Base-by-base conservation (phyloP, 2,888 invertebrate species). In the Ophion ventricosus region DNA sequence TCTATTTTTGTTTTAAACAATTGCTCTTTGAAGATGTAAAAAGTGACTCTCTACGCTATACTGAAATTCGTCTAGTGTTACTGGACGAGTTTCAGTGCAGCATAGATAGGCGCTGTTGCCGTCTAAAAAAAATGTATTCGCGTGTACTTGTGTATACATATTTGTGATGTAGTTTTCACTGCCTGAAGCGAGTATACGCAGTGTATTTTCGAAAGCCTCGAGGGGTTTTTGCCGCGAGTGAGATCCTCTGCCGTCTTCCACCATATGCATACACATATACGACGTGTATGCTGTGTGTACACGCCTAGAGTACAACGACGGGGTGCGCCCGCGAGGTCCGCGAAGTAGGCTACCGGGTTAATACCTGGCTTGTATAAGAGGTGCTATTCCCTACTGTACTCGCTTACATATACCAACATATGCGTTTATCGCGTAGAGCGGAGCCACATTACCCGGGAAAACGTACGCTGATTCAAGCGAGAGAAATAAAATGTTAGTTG, bases 321-420 rank as follows among this genome's bases (percentile, higher is more conserved):
- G 76, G 82, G 82, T 75, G 76, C 70, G 78, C 74, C 74, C 72
- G 75, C 74, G 84, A 87, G 85, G 80, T 84, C 84, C 86, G 83
- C 87, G 88, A 92, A 92, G 92, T 92, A 92, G 92, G 92, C 92
- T 92, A 92, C 90, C 90, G 87, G 92, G 92, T 92, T 92, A 92
- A 90, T 87, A 89, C 89, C 86, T 83, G 77, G 81, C 75, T 72
- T 54, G 75, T 79, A n/a, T n/a, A 67, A 72, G 54, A 75, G 43
- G 14, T 43, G 75, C 64, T 73, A 23, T 43, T 61, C 69, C 20
- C 73, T 80, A 11, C 67, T 43, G 7, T n/a, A 49, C 59, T 56
- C 57, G 11, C 64, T 56, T 75, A 35, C 26, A 11, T 54, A 7
- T 10, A 56, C 23, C 5, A 17, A 25, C 26, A 26, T n/a, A 49